Percentiles rank a stretch among this genome's conserved stretches.
phyloP scores from a whole-genome alignment of 1,140 invertebrate species.

The Euschistus heros region DNA sequence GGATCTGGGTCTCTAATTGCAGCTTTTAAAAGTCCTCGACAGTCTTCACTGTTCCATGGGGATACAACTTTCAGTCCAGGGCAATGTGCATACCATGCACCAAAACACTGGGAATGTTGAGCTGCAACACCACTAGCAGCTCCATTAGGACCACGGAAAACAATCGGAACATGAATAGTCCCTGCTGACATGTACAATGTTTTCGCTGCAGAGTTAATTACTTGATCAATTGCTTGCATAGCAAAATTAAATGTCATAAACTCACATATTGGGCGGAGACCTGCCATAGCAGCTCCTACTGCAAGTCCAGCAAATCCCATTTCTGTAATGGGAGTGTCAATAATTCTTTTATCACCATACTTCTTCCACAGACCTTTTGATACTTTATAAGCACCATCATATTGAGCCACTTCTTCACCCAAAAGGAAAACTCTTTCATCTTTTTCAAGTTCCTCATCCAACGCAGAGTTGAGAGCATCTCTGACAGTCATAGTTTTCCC shows the following conservation, averaged over 20 bases:
- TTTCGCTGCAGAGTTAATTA: conserved; percentile 97
- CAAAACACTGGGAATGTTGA: conserved; percentile 98
- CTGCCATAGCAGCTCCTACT: conserved; percentile 87
- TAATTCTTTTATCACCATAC: conserved; percentile 91
- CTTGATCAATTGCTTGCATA: conserved; percentile 99
- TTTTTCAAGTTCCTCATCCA: conserved; percentile 93
- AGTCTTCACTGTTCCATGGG: conserved; percentile 90
- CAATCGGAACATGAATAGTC: conserved; percentile 81
- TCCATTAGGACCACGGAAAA: conserved; percentile 97
- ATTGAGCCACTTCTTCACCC: conserved; percentile 97
- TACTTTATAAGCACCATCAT: conserved; percentile 96
- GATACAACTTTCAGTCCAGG: conserved; percentile 81
- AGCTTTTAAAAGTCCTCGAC: conserved; percentile 84
- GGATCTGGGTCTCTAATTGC: conserved; percentile 93
- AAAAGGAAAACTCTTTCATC: conserved; percentile 91
- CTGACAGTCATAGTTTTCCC: conserved; percentile 70
- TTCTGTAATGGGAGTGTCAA: conserved; percentile 98
- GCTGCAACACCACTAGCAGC: conserved; percentile 94
- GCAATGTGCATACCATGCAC: conserved; percentile 92
- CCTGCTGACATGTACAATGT: conserved; percentile 99
- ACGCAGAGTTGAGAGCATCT: conserved; percentile 91
- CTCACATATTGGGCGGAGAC: conserved; percentile 93
- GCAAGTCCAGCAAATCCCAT: conserved; percentile 94
- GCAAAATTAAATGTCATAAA: conserved; percentile 99
- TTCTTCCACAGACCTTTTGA: conserved; percentile 95